These are phyloP conservation scores for Drosophila emarginata DNA, from an alignment of 2,888 invertebrate species.

Conservation along the genomic window DNA sequence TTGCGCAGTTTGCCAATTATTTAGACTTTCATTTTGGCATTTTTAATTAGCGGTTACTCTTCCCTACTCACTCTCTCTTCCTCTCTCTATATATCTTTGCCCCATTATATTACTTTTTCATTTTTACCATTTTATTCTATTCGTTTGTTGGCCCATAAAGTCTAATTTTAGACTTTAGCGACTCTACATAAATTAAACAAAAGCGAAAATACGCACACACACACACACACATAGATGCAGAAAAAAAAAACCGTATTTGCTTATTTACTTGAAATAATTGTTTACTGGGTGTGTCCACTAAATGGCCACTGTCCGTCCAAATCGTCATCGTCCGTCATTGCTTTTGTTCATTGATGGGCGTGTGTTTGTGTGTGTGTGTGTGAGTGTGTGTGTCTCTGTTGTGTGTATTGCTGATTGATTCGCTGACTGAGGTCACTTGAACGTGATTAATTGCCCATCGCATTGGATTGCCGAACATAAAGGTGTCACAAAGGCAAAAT, in stretches of 20 bases:
- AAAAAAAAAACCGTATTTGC: conserved; percentile 59
- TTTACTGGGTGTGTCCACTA: conserved; percentile 72
- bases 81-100: conserved; percentile 17
- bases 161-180: conserved; percentile 40
- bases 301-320: conserved; percentile 69
- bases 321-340: conserved; percentile 17
- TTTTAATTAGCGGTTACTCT: conserved; percentile 51
- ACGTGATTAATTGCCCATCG: conserved; percentile 68
- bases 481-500: conserved; percentile 34
- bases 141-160: conserved; percentile 35
- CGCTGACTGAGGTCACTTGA: conserved; percentile 69
- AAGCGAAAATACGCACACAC: conserved; percentile 33
- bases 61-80: conserved; percentile 16
- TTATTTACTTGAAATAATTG: conserved; percentile 67
- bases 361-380: conserved; percentile 3
- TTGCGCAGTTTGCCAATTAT: conserved; percentile 24
- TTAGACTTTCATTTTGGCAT: conserved; percentile 30
- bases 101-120: conserved; percentile 21
- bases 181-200: conserved; percentile 22
- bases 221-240: not conserved
- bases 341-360: conserved; percentile 33
- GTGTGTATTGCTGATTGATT: conserved; percentile 63
- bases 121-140: conserved; percentile 54
- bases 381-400: conserved; percentile 21
- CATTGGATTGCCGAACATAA: conserved; percentile 1